Evolutionary conservation across 2,113 vertebrate species (phyloP).

Genomic region (Trichomycterus rosablanca): DNA sequence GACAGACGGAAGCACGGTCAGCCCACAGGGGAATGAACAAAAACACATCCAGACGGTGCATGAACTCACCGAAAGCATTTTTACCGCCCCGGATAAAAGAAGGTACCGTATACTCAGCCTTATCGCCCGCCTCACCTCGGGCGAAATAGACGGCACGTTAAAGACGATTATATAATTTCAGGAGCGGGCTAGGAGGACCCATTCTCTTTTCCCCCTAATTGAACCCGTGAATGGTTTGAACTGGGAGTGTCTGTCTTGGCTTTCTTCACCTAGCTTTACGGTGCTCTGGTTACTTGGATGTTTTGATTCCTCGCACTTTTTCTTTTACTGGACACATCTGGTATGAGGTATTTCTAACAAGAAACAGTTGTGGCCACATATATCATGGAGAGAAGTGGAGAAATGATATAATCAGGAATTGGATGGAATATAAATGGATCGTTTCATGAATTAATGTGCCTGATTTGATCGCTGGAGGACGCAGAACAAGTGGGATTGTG

Average conservation of each 20-base stretch:
- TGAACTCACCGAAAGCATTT: neutral
- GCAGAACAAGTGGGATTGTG: neutral
- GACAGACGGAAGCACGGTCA: neutral
- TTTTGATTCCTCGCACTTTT: constrained; percentile 46
- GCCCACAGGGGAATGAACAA: neutral
- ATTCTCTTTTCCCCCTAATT: constrained; percentile 49
- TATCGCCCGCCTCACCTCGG: constrained; percentile 32
- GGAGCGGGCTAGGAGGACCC: too few species aligned
- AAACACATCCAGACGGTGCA: constrained; percentile 14
- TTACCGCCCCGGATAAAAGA: constrained; percentile 24
- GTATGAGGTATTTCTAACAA: constrained; percentile 32
- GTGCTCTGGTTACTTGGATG: constrained; percentile 31
- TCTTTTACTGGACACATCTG: constrained; percentile 36
- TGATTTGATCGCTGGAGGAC: neutral
- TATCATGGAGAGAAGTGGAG: constrained; percentile 4
- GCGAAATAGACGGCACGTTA: constrained; percentile 44
- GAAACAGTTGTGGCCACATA: constrained; percentile 27
- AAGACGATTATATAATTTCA: constrained; percentile 50
- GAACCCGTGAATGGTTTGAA: constrained; percentile 49
- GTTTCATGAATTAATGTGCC: neutral
- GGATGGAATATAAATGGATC: neutral
- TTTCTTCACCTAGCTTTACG: constrained; percentile 2
- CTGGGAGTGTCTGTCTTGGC: constrained; percentile 45
- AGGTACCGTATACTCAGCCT: neutral
- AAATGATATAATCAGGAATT: constrained; percentile 11